phyloP scores from a whole-genome alignment of 2,113 vertebrate genomes.

The Excalfactoria chinensis region DNA sequence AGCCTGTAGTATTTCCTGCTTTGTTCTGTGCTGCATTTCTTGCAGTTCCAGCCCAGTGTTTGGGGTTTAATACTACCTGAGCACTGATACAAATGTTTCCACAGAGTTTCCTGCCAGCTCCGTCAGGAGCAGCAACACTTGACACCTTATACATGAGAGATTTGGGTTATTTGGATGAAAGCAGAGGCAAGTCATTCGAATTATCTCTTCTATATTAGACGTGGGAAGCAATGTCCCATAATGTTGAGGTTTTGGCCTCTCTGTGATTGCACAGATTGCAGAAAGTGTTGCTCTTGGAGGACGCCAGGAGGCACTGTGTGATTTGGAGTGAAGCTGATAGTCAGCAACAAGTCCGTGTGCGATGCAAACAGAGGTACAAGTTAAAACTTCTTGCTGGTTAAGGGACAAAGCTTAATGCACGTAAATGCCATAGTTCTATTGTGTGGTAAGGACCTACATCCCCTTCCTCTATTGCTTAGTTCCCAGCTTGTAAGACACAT shows the following conservation, averaged over 20 bases:
- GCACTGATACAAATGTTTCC: neutral
- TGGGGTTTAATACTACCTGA: neutral
- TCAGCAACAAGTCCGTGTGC: neutral
- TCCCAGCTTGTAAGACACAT: neutral
- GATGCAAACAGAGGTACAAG: neutral
- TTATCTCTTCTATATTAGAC: neutral
- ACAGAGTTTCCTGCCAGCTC: neutral
- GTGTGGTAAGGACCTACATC: neutral
- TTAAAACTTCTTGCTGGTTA: neutral
- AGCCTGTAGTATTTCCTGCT: neutral
- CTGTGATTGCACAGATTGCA: neutral
- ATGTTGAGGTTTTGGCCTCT: neutral
- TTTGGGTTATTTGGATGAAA: neutral
- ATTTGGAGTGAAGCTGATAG: neutral
- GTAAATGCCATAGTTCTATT: neutral
- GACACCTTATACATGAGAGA: rapidly evolving
- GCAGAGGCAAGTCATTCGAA: neutral
- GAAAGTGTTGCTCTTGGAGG: neutral
- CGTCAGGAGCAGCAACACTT: neutral
- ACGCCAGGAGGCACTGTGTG: constrained; percentile 25
- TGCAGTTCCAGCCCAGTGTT: neutral
- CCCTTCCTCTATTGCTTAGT: neutral
- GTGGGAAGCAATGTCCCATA: neutral
- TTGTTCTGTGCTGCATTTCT: neutral
- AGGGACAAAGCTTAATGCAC: neutral